phyloP scores from a whole-genome alignment of 2,113 vertebrate species.

The Columbina picui region DNA sequence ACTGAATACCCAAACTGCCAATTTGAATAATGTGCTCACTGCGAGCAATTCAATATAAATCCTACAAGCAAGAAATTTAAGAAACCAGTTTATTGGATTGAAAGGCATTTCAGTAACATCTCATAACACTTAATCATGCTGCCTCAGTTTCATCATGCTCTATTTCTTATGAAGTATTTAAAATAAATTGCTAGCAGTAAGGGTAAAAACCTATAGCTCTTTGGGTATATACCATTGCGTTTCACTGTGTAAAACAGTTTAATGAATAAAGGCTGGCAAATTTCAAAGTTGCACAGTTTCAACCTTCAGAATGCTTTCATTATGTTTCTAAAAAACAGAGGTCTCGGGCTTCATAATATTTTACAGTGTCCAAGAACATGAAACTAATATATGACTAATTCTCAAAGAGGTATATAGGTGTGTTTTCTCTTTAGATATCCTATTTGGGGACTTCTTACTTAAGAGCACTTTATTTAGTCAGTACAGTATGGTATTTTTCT shows the following conservation, averaged over 20 bases:
- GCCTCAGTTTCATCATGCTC: not conserved
- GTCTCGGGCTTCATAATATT: not conserved
- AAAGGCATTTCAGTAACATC: not conserved
- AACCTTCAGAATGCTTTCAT: not conserved
- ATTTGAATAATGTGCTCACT: not conserved
- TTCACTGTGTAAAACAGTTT: not conserved
- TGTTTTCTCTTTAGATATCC: not conserved
- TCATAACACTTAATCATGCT: not conserved
- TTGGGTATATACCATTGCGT: not conserved
- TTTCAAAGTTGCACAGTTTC: rapidly evolving
- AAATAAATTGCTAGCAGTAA: not conserved
- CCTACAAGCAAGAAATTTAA: not conserved
- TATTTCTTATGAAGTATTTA: not conserved
- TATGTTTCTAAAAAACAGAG: not conserved
- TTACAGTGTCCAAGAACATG: not conserved
- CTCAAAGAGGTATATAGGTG: not conserved
- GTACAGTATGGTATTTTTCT: not conserved
- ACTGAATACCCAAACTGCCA: not conserved
- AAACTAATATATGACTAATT: not conserved
- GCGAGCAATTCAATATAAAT: not conserved
- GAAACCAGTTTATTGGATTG: not conserved
- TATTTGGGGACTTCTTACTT: not conserved
- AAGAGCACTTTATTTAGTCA: not conserved
- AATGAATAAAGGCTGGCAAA: not conserved
- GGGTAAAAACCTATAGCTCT: not conserved